These are phyloP conservation scores for Sigmodon hispidus DNA, from an alignment of 2,113 vertebrate species.

Conservation along the genomic window DNA sequence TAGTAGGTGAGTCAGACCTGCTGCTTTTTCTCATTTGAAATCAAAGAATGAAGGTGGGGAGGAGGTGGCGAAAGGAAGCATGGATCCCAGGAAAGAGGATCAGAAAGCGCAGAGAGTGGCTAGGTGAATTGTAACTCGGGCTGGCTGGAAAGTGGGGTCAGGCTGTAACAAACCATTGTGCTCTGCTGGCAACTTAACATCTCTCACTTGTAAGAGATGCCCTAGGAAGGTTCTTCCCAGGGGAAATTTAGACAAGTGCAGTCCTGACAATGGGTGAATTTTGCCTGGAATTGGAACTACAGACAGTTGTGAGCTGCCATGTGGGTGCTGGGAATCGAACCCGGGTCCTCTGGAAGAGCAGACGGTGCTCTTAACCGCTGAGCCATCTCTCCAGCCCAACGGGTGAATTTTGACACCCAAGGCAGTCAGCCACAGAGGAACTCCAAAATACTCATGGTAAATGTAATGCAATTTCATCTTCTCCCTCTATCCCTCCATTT, in stretches of 20 bases:
- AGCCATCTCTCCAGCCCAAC: too few relatives aligned
- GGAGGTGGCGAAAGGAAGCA: background rate
- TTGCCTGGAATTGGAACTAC: too few relatives aligned
- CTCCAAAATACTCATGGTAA: background rate
- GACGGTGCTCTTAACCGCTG: too few relatives aligned
- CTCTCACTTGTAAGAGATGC: background rate
- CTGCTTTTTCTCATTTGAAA: background rate
- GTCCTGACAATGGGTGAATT: background rate
- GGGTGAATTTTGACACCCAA: background rate
- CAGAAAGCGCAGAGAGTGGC: background rate
- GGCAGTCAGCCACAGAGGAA: background rate
- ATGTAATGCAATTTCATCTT: slow-evolving; percentile 24
- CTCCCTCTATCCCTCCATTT: background rate
- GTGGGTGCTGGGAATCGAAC: too few relatives aligned
- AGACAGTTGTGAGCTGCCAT: too few relatives aligned
- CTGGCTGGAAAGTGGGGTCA: background rate
- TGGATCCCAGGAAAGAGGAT: background rate
- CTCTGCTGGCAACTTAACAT: background rate
- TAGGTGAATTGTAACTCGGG: background rate
- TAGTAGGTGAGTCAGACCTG: background rate
- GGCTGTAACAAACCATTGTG: background rate
- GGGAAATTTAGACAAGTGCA: background rate
- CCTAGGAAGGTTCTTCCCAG: background rate
- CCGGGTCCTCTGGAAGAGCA: too few relatives aligned
- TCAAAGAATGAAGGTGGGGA: background rate